These are phyloP conservation scores for Acrossocheilus fasciatus DNA, from an alignment of 2,797 vertebrate genomes.

Conservation along the genomic window DNA sequence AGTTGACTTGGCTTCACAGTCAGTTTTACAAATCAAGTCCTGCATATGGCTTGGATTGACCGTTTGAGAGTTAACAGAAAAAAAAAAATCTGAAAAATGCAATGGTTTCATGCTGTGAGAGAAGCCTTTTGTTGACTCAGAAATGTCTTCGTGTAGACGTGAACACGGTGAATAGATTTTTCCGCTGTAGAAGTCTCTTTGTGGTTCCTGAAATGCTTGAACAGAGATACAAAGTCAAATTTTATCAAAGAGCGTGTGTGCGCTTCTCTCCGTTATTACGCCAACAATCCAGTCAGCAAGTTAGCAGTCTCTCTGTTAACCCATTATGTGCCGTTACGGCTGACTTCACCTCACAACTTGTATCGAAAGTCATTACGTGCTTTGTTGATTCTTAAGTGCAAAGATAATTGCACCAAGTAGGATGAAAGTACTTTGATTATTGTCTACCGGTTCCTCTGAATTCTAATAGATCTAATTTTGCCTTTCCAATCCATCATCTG, in stretches of 20 bases:
- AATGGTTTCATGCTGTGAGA: not conserved
- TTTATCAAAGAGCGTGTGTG: not conserved
- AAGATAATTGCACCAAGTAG: constrained; percentile 91
- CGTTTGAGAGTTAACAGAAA: not conserved
- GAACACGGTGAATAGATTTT: constrained; percentile 15
- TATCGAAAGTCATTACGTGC: constrained; percentile 93
- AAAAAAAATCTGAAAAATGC: not conserved
- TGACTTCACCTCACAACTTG: constrained; percentile 74
- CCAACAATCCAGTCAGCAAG: constrained; percentile 48
- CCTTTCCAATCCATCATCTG: constrained; percentile 86
- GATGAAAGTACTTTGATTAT: constrained; percentile 91
- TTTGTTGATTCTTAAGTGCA: constrained; percentile 96
- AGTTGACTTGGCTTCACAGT: not conserved
- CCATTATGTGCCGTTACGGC: constrained; percentile 75
- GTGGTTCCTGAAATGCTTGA: not conserved
- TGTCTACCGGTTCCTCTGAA: constrained; percentile 88
- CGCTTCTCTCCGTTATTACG: constrained; percentile 45
- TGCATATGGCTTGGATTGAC: not conserved
- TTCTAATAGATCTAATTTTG: constrained; percentile 89
- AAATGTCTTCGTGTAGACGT: not conserved
- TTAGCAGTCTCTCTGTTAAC: constrained; percentile 52
- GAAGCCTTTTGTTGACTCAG: constrained; percentile 19
- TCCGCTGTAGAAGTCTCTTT: constrained; percentile 1
- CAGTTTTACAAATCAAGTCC: not conserved
- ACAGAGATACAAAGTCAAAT: constrained; percentile 28